Percentiles rank a stretch among this genome's conserved stretches.
phyloP scores from a whole-genome alignment of 2,888 invertebrate genomes.

The Aphidoletes aphidimyza region DNA sequence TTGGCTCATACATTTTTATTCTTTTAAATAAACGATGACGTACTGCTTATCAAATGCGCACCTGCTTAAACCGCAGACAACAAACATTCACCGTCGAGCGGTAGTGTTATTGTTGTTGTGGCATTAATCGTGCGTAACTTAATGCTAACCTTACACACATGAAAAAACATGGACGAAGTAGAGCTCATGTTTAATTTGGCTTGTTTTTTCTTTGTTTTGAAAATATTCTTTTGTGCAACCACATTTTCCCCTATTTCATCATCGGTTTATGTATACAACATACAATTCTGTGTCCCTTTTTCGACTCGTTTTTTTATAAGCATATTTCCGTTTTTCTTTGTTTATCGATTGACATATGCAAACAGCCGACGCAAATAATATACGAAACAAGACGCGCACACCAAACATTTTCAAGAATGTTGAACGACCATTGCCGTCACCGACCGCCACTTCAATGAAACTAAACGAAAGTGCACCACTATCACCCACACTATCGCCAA shows the following conservation, averaged over 20 bases:
- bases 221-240: not conserved
- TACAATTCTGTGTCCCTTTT: not conserved
- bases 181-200: not conserved
- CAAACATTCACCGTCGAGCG: not conserved
- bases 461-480: conserved; percentile 31
- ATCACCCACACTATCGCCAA: conserved; percentile 21
- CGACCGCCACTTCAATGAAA: not conserved
- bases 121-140: not conserved
- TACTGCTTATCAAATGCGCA: conserved; percentile 38
- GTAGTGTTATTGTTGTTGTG: conserved; percentile 18
- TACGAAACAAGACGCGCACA: conserved; percentile 27
- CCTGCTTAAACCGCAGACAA: conserved; percentile 51
- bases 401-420: conserved; percentile 31
- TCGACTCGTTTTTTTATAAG: not conserved
- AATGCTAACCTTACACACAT: not conserved
- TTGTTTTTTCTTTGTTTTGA: not conserved
- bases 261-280: not conserved
- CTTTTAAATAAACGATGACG: conserved; percentile 23
- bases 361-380: conserved; percentile 47
- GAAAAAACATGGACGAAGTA: not conserved
- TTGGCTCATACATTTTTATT: no score
- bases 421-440: conserved; percentile 10
- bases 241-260: not conserved
- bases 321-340: not conserved
- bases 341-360: not conserved